phyloP scores from a whole-genome alignment of 2,888 invertebrate genomes.

The Morinoia aosen region DNA sequence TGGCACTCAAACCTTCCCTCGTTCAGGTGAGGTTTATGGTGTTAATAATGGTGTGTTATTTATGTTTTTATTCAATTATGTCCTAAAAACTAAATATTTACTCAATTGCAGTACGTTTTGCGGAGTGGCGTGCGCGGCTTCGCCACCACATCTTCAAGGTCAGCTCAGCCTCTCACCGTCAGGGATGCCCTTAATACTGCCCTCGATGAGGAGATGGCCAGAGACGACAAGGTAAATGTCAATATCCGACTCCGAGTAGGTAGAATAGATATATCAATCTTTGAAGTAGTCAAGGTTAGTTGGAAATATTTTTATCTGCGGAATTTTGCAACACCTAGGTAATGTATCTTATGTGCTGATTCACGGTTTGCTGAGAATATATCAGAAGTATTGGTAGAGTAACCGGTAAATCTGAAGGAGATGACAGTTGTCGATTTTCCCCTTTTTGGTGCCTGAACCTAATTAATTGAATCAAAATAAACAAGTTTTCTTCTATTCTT shows the following conservation, averaged over 20 bases:
- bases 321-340: background rate
- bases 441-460: no score
- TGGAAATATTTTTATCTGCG: background rate
- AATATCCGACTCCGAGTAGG: background rate
- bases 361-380: background rate
- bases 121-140: constrained; percentile 55
- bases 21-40: background rate
- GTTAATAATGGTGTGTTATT: background rate
- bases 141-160: constrained; percentile 60
- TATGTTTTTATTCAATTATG: background rate
- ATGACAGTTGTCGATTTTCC: no score
- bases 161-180: constrained; percentile 82
- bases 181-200: constrained; percentile 97
- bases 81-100: background rate
- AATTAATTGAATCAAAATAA: no score
- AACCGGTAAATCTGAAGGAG: no score
- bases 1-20: constrained; percentile 33
- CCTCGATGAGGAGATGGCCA: constrained; percentile 95
- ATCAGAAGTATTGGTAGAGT: background rate
- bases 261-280: background rate
- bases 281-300: background rate
- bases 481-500: no score
- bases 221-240: constrained; percentile 79
- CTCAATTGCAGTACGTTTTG: constrained; percentile 20
- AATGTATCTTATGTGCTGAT: background rate